phyloP scores from a whole-genome alignment of 2,797 vertebrate species.

The Anableps anableps region DNA sequence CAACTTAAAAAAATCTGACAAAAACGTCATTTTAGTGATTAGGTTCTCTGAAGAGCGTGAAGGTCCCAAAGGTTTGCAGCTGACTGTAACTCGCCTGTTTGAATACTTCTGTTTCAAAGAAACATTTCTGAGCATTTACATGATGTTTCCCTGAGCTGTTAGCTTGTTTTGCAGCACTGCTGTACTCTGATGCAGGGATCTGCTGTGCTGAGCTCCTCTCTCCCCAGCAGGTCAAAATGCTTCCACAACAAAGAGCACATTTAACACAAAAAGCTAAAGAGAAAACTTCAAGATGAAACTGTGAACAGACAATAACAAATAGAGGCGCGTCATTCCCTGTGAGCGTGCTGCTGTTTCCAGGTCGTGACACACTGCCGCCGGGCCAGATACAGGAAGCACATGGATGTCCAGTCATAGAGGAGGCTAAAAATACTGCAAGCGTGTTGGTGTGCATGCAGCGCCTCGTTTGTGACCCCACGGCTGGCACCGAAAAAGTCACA shows the following conservation, averaged over 20 bases:
- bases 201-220: neutral
- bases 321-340: neutral
- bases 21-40: neutral
- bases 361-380: conserved; percentile 44
- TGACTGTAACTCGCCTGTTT: too few relatives aligned
- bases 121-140: neutral
- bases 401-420: conserved; percentile 64
- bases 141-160: neutral
- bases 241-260: neutral
- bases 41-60: neutral
- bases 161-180: neutral
- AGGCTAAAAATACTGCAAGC: conserved; percentile 63
- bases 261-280: neutral
- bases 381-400: conserved; percentile 70
- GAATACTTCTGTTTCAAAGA: neutral
- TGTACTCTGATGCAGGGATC: neutral
- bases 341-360: conserved; percentile 41
- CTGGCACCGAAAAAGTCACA: conserved; percentile 21
- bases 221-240: neutral
- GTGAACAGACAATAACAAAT: neutral
- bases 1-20: neutral
- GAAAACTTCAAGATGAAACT: neutral
- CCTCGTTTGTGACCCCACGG: conserved; percentile 27
- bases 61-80: neutral
- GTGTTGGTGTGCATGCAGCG: neutral